Base-by-base conservation (phyloP, 2,888 invertebrate species). In the Campaea margaritaria region DNA sequence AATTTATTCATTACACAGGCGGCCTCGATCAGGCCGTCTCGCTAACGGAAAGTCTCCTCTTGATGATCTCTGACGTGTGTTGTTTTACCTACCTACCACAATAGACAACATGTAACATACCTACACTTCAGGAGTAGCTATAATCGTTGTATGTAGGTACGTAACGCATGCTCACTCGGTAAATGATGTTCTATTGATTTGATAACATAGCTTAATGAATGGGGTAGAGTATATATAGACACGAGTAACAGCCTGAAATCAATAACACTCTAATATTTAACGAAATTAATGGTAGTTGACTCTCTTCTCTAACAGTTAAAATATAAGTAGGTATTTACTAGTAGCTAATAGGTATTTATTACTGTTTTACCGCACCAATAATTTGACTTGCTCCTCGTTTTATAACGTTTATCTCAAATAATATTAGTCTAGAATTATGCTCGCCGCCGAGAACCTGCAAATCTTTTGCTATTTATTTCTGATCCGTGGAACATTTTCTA, bases 1-100 rank as follows among this genome's bases (percentile, higher is more conserved):
- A 91, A 91, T 91, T 91, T 92, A 91, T 92, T 91, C 91, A 91
- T 91, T 88, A 89, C 84, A 86, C 89, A 87, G 84, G 77, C 89
- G 91, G 87, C 89, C 90, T 90, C 91, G 88, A 88, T 90, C 88
- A 88, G 80, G 69, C 72, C 79, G 76, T 69, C 73, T 76, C 75
- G 76, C 73, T 81, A 85, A 80, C 86, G 88, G 90, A 90, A 89
- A 89, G 84, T 89, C 89, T 87, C 89, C 86, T 83, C 77, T 70
- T 81, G 82, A 82, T 85, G 82, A 83, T 81, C 75, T 74, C 66
- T 80, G 78, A 79, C 76, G 79, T 76, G 73, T 64, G 58, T 47
- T 62, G 48, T 39, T 28, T n/a, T 50, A 49, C 38, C 50, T 49
- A 56, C 45, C 21, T 45, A 14, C 8, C n/a, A 28, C 49, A 50